These are phyloP conservation scores for Lamprologus ornatipinnis DNA, from an alignment of 2,113 vertebrate genomes.

Conservation along the genomic window DNA sequence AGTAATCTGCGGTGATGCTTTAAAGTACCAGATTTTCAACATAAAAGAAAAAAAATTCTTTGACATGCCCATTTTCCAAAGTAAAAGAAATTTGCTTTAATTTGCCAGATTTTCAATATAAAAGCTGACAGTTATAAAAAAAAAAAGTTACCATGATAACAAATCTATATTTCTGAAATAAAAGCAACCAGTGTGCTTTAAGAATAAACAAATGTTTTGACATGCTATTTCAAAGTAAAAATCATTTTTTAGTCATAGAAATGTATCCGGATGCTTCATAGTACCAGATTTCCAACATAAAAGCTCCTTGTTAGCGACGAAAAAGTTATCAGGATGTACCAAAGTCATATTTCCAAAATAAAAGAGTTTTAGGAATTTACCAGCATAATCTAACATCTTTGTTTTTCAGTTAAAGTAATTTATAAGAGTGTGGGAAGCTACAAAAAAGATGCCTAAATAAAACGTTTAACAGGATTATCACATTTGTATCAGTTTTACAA, in stretches of 20 bases:
- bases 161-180: background rate
- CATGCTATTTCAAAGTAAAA: background rate
- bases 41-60: background rate
- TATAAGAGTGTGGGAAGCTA: background rate
- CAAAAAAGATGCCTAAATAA: accelerated
- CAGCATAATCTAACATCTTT: background rate
- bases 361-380: background rate
- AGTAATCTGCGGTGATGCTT: accelerated
- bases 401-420: background rate
- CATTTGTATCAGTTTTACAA: background rate
- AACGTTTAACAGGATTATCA: background rate
- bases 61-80: background rate
- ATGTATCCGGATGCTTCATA: background rate
- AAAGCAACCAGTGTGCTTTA: background rate
- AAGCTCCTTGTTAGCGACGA: accelerated
- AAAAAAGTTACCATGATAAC: background rate
- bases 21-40: background rate
- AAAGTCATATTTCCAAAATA: background rate
- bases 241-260: background rate
- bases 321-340: background rate
- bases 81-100: background rate
- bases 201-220: background rate
- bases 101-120: background rate
- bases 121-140: background rate
- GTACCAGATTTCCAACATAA: background rate